phyloP scores from a whole-genome alignment of 2,113 vertebrate species.

The Salvator merianae region DNA sequence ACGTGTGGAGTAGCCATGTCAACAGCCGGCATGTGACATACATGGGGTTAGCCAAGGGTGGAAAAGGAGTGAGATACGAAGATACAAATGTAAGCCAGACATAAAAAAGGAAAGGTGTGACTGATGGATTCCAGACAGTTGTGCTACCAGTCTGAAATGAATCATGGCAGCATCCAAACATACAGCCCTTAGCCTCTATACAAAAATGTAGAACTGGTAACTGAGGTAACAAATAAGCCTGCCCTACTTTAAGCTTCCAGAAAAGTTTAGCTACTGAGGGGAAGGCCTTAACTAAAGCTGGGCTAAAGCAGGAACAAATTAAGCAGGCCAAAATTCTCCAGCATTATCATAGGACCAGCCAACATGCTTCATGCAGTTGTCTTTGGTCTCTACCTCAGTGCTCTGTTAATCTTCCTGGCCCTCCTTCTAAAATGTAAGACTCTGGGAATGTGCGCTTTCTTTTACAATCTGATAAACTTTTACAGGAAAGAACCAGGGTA shows the following conservation, averaged over 20 bases:
- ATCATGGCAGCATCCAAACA: neutral
- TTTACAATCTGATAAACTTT: constrained; percentile 1
- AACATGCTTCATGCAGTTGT: neutral
- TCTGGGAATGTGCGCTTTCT: neutral
- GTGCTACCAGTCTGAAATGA: neutral
- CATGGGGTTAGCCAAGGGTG: no score
- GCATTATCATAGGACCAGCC: neutral
- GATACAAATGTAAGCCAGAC: no score
- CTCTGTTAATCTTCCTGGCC: neutral
- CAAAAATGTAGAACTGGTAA: neutral
- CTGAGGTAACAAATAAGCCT: neutral
- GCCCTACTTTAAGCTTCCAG: neutral
- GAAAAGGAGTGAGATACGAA: no score
- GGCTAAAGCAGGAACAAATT: neutral
- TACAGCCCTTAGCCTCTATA: neutral
- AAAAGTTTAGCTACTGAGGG: neutral
- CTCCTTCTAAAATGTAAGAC: neutral
- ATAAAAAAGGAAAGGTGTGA: neutral
- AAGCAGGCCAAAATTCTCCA: neutral
- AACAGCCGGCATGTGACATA: no score
- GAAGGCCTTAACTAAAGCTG: neutral
- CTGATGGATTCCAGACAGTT: neutral
- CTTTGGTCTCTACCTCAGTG: neutral
- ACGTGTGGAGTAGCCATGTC: no score
- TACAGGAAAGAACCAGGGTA: neutral